phyloP scores from a whole-genome alignment of 2,113 vertebrate species.

The Rhea pennata region DNA sequence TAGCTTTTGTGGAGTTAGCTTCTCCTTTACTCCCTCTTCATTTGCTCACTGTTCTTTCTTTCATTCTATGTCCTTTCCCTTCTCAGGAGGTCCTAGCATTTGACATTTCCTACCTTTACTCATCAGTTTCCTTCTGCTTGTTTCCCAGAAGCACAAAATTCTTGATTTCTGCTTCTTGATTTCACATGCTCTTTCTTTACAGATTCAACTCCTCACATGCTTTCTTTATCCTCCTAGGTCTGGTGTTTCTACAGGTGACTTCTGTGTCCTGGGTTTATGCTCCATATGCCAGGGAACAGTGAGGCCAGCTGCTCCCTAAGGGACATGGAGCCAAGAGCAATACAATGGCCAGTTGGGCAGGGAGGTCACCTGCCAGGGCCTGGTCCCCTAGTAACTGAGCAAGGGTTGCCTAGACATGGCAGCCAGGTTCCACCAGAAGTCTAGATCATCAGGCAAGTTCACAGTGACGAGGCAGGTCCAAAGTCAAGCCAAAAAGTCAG shows the following conservation, averaged over 20 bases:
- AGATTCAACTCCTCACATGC: not conserved
- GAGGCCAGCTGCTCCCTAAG: not conserved
- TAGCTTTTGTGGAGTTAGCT: not conserved
- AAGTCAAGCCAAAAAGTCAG: not conserved
- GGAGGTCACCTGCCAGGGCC: not conserved
- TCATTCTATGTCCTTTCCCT: not conserved
- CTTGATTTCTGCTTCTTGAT: not conserved
- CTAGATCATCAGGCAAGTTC: not conserved
- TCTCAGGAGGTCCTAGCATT: not conserved
- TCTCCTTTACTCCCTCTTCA: not conserved
- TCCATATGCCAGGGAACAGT: not conserved
- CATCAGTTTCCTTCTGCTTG: accelerated
- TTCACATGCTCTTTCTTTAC: not conserved
- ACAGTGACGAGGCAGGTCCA: not conserved
- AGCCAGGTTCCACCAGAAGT: not conserved
- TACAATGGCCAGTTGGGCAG: not conserved
- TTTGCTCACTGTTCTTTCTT: not conserved
- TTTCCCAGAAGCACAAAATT: not conserved
- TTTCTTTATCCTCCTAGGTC: not conserved
- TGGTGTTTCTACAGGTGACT: not conserved
- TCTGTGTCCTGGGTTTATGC: not conserved
- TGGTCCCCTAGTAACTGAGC: not conserved
- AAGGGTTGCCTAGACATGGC: not conserved
- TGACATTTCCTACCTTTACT: not conserved
- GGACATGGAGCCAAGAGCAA: not conserved